Base-by-base conservation (phyloP, 2,888 invertebrate species). In the Phasia obesa region DNA sequence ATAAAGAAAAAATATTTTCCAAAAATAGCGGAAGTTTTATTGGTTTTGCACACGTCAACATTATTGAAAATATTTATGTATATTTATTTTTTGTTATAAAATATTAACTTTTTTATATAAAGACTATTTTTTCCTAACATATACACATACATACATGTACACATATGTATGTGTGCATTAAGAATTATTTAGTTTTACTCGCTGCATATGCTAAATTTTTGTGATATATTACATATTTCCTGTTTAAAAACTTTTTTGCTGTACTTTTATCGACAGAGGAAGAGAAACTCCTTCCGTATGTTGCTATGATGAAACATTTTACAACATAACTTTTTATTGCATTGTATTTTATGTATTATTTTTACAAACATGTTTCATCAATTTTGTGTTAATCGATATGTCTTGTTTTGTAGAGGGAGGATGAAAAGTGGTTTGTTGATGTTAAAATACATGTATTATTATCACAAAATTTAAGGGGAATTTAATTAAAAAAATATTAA, bases 31-130 rank as follows among this genome's bases (percentile, higher is more conserved):
- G 85, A 89, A 89, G 88, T 88, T 88, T 89, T 87, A 88, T 88
- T 88, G 88, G 88, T 87, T 88, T 88, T 87, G 88, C 87, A 87
- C 88, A 87, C 87, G 88, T 88, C 88, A 89, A 86, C 88, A 86
- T 87, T 87, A 89, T 87, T 87, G 67, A 81, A 81, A 77, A 77
- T 73, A 77, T 73, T 87, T 64, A 42, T 64, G 15, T 59, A 60
- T 44, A 51, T 23, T 19, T 44, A 17, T 42, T 55, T 60, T 57
- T 75, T 59, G 38, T 13, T 38, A 38, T 27, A 69, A 77, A 49
- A 25, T 67, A 27, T 62, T 23, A 23, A 23, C 15, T 47, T 74
- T 42, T 38, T 31, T 25, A 23, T 13, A 42, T n/a, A 42, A 1
- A 42, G 13, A 42, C 15, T 42, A 42, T n/a, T 62, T 21, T 62